Evolutionary conservation across 2,888 invertebrate genomes (phyloP), one percentile per base, ranked within the genome.

Genomic region (Psylliodes chrysocephalus): DNA sequence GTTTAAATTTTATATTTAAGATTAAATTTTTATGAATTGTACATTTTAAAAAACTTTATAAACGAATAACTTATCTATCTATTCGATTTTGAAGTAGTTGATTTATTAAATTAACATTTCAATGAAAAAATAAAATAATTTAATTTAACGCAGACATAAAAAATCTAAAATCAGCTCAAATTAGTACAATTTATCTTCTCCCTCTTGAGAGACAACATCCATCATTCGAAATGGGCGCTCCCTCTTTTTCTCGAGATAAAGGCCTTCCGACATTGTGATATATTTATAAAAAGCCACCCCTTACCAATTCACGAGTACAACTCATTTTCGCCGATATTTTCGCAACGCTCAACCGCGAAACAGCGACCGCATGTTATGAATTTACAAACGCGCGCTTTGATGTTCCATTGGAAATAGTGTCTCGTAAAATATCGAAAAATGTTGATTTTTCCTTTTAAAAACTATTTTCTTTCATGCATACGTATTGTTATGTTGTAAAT

Each of bases 231-330:
- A 8, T 28, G 8, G 8, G 28, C 28, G 8, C 28, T 28, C 28
- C 5, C 28, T 4, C 28, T 8, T 8, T 8, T 28, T 8, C 8
- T 28, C 8, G 8, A 28, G 28, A 28, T 28, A 28, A 28, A 28
- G 28, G 28, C 28, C 28, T 28, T 28, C 49, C 49, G 49, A 49
- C 49, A 28, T 28, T 28, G 49, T 49, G 49, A 49, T 49, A 49
- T 49, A 49, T 49, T 49, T 49, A 49, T 28, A 49, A 49, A 49
- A 49, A 49, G 49, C 49, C 49, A 28, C 28, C 17, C 49, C 49
- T 49, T 28, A 25, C 25, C 49, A 14, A 15, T 49, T 49, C 28
- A 49, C 49, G 28, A 49, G 49, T 28, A 28, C 28, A 49, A 49
- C 49, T 49, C 49, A 49, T 49, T 49, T 49, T 28, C 49, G 6